Evolutionary conservation across 1,140 invertebrate species (phyloP), one percentile per base, ranked within the genome.

Genomic region (Tyrophagus putrescentiae): DNA sequence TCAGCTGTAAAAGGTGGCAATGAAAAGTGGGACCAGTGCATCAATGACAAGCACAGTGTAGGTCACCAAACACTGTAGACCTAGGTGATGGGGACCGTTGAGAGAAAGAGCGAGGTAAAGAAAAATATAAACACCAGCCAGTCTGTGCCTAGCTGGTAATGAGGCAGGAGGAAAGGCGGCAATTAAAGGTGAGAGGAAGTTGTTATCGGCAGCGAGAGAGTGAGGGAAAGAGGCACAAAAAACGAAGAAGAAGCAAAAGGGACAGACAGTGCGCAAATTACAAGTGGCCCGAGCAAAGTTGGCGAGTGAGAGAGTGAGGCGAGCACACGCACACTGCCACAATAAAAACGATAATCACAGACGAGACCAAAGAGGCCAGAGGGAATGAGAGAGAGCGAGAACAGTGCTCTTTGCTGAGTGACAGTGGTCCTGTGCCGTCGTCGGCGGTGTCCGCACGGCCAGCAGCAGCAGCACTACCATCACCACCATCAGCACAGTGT

Each of bases 161-260:
- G 45, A 48, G 45, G 7, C 45, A 48, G 45, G 45, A 48, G 45
- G 45, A 25, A 48, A 48, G 45, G 45, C 45, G 45, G n/a, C 45
- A 48, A 48, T 48, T 48, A 48, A 48, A 48, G 45, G 45, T 48
- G 45, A 48, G 18, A 48, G 45, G 45, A 48, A 48, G 45, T 48
- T 48, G 45, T 48, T 48, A 48, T 48, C 45, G 45, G 31, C n/a
- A n/a, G n/a, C n/a, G n/a, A n/a, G 36, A 39, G 36, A 39, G 36
- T 13, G 36, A 39, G 36, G 9, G 45, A 21, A 29, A 48, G 7
- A 9, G 45, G 9, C 7, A 48, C 7, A 9, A 21, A 18, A 7
- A 25, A 7, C 23, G 45, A 48, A 21, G 7, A 21, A 48, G 45
- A n/a, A n/a, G n/a, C n/a, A n/a, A n/a, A n/a, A n/a, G n/a, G n/a